phyloP scores from a whole-genome alignment of 2,888 invertebrate species.

The Seira musarum region DNA sequence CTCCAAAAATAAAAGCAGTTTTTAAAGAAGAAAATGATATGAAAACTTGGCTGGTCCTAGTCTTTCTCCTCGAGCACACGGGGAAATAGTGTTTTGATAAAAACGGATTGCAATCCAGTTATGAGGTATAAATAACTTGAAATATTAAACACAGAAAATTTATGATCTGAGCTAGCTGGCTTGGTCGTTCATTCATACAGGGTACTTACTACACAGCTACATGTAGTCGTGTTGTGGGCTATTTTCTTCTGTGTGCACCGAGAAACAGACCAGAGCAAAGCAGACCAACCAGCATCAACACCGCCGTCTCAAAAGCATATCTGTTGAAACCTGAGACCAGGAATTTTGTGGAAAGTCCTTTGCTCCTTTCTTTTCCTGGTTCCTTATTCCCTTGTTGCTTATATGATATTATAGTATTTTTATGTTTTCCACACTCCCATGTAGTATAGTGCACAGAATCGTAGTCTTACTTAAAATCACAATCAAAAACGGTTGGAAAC shows the following conservation, averaged over 20 bases:
- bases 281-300: not conserved
- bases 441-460: no score
- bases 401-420: not conserved
- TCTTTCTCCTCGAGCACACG: conserved; percentile 17
- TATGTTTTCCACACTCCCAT: conserved; percentile 17
- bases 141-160: conserved; percentile 56
- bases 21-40: no score
- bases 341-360: not conserved
- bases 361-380: not conserved
- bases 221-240: not conserved
- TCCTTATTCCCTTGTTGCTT: not conserved
- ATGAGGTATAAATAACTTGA: conserved; percentile 58
- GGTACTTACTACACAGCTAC: not conserved
- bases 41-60: not conserved
- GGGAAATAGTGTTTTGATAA: not conserved
- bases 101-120: conserved; percentile 45
- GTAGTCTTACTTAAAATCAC: no score
- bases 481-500: conserved; percentile 33
- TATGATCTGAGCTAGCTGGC: conserved; percentile 45
- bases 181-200: no score
- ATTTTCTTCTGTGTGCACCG: not conserved
- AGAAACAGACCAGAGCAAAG: not conserved
- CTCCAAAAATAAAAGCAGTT: no score
- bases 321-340: not conserved
- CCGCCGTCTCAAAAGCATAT: not conserved